Evolutionary conservation across 1,140 invertebrate species (phyloP).

Genomic region (Apolygus lucorum): DNA sequence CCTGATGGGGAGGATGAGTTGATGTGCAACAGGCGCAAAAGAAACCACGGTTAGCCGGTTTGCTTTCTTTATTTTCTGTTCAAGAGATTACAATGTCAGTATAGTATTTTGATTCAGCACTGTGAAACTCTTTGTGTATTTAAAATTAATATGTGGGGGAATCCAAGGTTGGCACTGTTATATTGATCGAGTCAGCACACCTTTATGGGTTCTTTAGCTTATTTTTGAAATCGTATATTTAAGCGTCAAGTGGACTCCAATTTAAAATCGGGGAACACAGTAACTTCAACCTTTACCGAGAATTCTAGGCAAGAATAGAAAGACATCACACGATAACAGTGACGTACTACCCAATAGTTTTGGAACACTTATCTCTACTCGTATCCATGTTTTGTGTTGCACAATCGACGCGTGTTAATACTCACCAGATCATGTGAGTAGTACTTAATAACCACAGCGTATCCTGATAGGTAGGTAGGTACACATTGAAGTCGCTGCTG

Average conservation of each 20-base stretch:
- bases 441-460: too few species aligned
- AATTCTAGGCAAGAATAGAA: too few species aligned
- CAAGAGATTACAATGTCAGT: not conserved
- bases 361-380: too few species aligned
- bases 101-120: not conserved
- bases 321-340: too few species aligned
- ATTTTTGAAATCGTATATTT: not conserved
- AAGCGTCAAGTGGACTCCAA: not conserved
- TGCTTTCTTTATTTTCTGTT: not conserved
- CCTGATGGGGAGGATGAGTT: constrained; percentile 9
- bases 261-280: too few species aligned
- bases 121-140: not conserved
- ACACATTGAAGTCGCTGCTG: too few species aligned
- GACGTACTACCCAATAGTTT: too few species aligned
- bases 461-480: too few species aligned
- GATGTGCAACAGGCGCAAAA: constrained; percentile 12
- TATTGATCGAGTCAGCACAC: not conserved
- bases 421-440: too few species aligned
- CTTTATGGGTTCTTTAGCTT: not conserved
- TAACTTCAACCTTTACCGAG: too few species aligned
- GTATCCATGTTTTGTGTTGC: too few species aligned
- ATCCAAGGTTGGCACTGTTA: not conserved
- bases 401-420: too few species aligned
- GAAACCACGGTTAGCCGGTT: not conserved
- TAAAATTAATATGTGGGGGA: not conserved